phyloP scores from a whole-genome alignment of 2,888 invertebrate genomes.

The Malthinus seriepunctatus region DNA sequence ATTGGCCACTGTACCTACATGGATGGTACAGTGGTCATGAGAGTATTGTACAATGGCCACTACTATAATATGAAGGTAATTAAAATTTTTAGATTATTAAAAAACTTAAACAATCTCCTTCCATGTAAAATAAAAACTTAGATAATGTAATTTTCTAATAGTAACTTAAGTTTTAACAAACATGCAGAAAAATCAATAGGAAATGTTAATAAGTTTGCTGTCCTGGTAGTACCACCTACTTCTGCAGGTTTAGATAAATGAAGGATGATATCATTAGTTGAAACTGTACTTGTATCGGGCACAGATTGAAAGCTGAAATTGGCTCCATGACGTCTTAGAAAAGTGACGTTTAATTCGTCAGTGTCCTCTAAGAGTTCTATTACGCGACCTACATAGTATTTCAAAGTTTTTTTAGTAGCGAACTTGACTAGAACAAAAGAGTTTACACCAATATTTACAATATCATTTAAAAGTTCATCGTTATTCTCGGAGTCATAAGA shows the following conservation, averaged over 20 bases:
- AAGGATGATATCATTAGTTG: not conserved
- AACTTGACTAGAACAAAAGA: not conserved
- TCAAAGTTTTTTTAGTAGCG: not conserved
- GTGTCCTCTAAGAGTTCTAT: not conserved
- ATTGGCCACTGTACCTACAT: too few species aligned
- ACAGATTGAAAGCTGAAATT: not conserved
- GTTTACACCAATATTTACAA: not conserved
- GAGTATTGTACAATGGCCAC: too few species aligned
- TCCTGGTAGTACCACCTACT: not conserved
- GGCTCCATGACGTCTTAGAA: not conserved
- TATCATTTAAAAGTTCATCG: not conserved
- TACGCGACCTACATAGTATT: not conserved
- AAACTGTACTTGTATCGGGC: not conserved
- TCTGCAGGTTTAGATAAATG: not conserved
- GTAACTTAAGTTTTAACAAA: too few species aligned
- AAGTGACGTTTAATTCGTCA: not conserved
- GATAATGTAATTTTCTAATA: too few species aligned
- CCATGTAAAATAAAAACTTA: too few species aligned
- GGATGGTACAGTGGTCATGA: too few species aligned
- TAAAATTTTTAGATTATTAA: too few species aligned
- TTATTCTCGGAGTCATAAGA: not conserved
- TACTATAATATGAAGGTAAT: too few species aligned
- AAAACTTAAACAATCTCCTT: too few species aligned
- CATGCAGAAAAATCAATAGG: not conserved
- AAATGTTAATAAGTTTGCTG: not conserved